Evolutionary conservation across 2,113 vertebrate species (phyloP).

Genomic region (Zootoca vivipara): DNA sequence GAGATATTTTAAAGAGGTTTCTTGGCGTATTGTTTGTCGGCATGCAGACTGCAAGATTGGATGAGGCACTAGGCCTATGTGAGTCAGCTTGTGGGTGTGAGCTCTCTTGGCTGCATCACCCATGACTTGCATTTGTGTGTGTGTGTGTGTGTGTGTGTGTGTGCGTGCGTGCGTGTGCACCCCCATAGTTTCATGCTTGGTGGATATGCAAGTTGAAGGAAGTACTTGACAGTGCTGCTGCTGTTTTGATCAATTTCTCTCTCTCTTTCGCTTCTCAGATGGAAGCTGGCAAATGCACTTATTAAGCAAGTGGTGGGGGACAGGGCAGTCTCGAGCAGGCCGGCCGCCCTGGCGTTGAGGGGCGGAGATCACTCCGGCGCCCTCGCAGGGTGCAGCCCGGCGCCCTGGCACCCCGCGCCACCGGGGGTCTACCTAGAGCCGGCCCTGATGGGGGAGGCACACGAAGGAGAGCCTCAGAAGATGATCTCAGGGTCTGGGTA

Average conservation of each 20-base stretch:
- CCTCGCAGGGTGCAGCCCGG: too few species aligned
- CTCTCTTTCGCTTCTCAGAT: not conserved
- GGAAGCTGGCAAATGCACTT: not conserved
- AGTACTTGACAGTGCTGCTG: not conserved
- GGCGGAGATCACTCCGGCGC: too few species aligned
- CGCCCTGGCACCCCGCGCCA: too few species aligned
- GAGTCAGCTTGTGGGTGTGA: not conserved
- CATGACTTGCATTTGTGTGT: not conserved
- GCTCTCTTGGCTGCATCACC: not conserved
- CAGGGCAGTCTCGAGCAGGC: too few species aligned
- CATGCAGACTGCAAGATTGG: not conserved
- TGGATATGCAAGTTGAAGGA: too few species aligned
- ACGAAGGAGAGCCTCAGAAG: too few species aligned
- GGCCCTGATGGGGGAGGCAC: too few species aligned
- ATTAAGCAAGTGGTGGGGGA: too few species aligned
- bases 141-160: not conserved
- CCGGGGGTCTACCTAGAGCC: too few species aligned
- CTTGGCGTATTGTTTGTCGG: not conserved
- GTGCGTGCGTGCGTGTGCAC: not conserved
- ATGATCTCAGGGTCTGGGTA: too few species aligned
- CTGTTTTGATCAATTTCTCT: not conserved
- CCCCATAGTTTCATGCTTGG: not conserved
- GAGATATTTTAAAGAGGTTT: not conserved
- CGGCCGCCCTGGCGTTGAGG: too few species aligned
- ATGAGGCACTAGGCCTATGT: not conserved